Base-by-base conservation (phyloP, 2,888 invertebrate genomes). In the Ypsolopha sequella region DNA sequence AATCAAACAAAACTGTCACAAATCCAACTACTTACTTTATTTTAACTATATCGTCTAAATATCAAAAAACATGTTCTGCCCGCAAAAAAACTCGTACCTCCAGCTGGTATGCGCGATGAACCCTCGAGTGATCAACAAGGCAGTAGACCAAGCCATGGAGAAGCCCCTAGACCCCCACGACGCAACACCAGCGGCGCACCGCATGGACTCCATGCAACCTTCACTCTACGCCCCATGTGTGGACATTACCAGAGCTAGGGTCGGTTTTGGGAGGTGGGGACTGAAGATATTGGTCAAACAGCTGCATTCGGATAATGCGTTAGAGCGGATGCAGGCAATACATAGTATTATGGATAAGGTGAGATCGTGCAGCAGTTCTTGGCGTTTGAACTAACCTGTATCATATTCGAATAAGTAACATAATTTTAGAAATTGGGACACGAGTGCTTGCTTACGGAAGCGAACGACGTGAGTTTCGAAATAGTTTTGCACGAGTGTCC, bases 271-370 rank as follows among this genome's bases (percentile, higher is more conserved):
- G 0, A 64, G 78, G 6, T 54, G 71, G 0, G 86, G 86, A 0
- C 70, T 86, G 6, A 59, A 71, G 13, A 48, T 79, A 0, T 55
- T 86, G 13, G 75, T 74, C 56, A 65, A 80, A 41, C 73, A 85
- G 7, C 63, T 86, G 7, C 77, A 81, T 50, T 73, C 77, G 0
- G 51, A 59, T 0, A 75, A 81, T 50, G 56, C 63, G 9, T 56
- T 84, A 7, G 61, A 64, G 9, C 79, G 79, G 55, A 54, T 80
- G 45, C 85, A 80, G 57, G 82, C 86, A 1, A 51, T 86, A 36
- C 85, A 85, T 53, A 73, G 64, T 34, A 51, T 86, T n/a, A 56
- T 80, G 48, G 78, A 82, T 58, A 73, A 78, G 75, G 85, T 84
- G 33, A 39, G 8, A 35, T 13, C 11, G 39, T 36, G 33, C 4